Evolutionary conservation across 2,797 vertebrate species (phyloP).

Genomic region (Eutrigla gurnardus): DNA sequence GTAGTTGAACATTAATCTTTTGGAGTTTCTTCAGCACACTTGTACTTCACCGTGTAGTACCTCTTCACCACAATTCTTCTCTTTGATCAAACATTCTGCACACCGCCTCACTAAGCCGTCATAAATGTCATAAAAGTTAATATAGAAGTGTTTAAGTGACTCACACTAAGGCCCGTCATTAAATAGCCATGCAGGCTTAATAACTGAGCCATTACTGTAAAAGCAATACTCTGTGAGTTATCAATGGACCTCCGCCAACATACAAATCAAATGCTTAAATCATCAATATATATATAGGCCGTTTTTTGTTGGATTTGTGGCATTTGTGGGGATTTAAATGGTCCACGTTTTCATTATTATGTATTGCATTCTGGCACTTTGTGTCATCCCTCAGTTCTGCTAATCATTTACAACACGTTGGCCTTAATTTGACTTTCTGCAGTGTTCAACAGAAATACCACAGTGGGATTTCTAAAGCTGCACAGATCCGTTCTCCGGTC

Average conservation of each 20-base stretch:
- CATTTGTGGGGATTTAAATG: conserved; percentile 5
- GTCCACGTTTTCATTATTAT: neutral
- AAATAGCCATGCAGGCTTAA: conserved; percentile 55
- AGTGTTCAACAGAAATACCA: neutral
- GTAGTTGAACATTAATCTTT: conserved; percentile 75
- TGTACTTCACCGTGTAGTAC: neutral
- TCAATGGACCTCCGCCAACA: conserved; percentile 52
- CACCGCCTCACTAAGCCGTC: conserved; percentile 47
- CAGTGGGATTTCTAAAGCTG: neutral
- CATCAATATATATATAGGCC: conserved; percentile 7
- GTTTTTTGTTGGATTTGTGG: conserved; percentile 24
- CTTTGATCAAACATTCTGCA: conserved; percentile 25
- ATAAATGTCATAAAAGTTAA: conserved; percentile 68
- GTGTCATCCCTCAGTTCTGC: neutral
- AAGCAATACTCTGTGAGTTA: conserved; percentile 47
- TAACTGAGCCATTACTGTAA: conserved; percentile 56
- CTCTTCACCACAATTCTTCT: conserved; percentile 12
- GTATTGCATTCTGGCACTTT: neutral
- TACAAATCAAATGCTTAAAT: conserved; percentile 40
- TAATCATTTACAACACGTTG: conserved; percentile 1
- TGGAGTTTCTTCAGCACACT: conserved; percentile 32
- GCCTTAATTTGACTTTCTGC: neutral
- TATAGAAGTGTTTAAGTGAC: conserved; percentile 64
- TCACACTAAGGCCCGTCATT: conserved; percentile 58
- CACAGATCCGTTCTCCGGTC: neutral